Evolutionary conservation across 2,113 vertebrate species (phyloP), one percentile per base, ranked within the genome.

Genomic region (Mus pahari): DNA sequence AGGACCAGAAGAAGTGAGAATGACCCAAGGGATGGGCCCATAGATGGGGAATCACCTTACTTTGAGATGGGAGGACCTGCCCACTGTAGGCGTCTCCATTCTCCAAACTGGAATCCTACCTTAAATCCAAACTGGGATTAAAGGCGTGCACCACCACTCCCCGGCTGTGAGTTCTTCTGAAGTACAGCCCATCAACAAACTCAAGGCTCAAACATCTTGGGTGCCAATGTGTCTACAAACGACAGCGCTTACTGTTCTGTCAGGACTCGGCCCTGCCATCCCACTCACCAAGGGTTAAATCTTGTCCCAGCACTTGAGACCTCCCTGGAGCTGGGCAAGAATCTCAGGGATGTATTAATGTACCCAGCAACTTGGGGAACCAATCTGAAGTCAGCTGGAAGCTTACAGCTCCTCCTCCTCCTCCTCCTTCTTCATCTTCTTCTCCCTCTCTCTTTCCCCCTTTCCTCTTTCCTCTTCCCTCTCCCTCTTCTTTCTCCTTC

Each of bases 321-420:
- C 96, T 98, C 97, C 87, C 97, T 55, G 89, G 97, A 98, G 79
- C 55, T 81, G 62, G 77, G 91, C 71, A 0, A 82, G 87, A 50
- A 78, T 97, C 95, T 20, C 9, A 0, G 50, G 36, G 95, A 60
- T 94, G 75, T 97, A 94, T 98, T 97, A 97, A 98, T 98, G 98
- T 96, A 45, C 98, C 97, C 96, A 97, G 97, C 89, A 94, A 96
- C 97, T 98, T 94, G 96, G 97, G 96, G 96, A 98, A 97, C 95
- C 92, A 87, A 94, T 97, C 98, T 98, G 95, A 98, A 97, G 98
- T 97, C 99, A 97, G 98, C 20, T 97, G 98, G 98, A 98, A 98
- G 92, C 98, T 98, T 96, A 92, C 36, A 0, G 98, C 26, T 28
- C 24, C 10, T 28, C 10, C 3, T 60, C 20, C 7, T 22, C 20